phyloP scores from a whole-genome alignment of 2,888 invertebrate genomes.

The Chymomyza caudatula region DNA sequence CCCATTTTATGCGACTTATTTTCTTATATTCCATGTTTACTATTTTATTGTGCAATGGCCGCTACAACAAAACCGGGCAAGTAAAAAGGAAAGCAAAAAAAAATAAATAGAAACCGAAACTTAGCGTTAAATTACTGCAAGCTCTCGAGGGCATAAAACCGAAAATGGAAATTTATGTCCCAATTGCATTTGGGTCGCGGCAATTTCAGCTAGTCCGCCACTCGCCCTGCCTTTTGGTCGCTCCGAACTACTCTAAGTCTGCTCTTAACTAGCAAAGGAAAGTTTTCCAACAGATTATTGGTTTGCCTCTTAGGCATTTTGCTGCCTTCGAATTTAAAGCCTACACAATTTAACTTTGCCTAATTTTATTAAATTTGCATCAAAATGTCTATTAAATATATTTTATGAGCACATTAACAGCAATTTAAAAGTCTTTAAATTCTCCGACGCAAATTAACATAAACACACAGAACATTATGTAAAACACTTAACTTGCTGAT shows the following conservation, averaged over 20 bases:
- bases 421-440: neutral
- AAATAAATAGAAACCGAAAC: constrained; percentile 36
- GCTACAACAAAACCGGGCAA: constrained; percentile 15
- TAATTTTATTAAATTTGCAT: constrained; percentile 67
- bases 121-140: constrained; percentile 70
- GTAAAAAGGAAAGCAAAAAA: constrained; percentile 16
- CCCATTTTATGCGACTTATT: constrained; percentile 44
- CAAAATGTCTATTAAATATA: constrained; percentile 34
- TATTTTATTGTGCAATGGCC: constrained; percentile 56
- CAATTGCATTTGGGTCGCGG: constrained; percentile 57
- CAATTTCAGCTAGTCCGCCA: neutral
- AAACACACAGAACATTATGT: constrained; percentile 25
- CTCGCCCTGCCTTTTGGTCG: neutral
- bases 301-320: constrained; percentile 24
- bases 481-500: constrained; percentile 38
- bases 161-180: constrained; percentile 72
- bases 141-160: constrained; percentile 67
- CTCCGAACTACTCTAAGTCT: neutral
- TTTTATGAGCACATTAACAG: constrained; percentile 41
- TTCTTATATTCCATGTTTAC: constrained; percentile 57
- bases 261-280: constrained; percentile 10
- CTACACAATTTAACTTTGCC: neutral
- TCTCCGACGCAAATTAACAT: constrained; percentile 12
- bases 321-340: neutral
- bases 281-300: constrained; percentile 58